Evolutionary conservation across 2,113 vertebrate genomes (phyloP).

Genomic region (Herpetotheres cachinnans): DNA sequence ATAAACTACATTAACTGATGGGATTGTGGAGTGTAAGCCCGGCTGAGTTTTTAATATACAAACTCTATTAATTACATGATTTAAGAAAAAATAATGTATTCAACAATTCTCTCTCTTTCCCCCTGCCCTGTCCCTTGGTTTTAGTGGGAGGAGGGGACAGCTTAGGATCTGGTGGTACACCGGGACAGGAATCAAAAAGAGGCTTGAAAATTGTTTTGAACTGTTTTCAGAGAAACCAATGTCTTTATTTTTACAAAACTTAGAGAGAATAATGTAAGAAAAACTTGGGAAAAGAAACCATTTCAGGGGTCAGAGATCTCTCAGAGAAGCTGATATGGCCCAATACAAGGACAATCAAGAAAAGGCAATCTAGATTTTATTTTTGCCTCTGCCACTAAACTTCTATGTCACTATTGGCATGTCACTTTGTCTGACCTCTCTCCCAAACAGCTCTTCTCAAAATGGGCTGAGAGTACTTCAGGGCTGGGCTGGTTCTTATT

Average conservation of each 20-base stretch:
- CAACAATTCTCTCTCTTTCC: background rate
- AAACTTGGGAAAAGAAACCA: background rate
- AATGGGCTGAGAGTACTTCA: background rate
- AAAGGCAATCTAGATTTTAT: background rate
- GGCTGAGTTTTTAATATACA: background rate
- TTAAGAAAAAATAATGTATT: background rate
- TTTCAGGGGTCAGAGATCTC: background rate
- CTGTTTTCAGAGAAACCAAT: background rate
- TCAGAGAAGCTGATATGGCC: background rate
- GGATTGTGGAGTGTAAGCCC: background rate
- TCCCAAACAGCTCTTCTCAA: background rate
- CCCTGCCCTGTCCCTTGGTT: rapidly evolving
- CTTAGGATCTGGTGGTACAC: background rate
- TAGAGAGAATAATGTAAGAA: background rate
- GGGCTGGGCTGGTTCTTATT: background rate
- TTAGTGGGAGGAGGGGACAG: background rate
- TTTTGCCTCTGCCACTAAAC: background rate
- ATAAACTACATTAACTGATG: conserved; percentile 8
- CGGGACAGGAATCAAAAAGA: background rate
- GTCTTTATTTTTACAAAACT: background rate
- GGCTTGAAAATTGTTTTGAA: background rate
- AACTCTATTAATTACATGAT: background rate
- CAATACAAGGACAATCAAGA: background rate
- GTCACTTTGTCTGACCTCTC: background rate
- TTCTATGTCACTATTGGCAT: background rate